These are phyloP conservation scores for Staurois parvus DNA, from an alignment of 2,797 vertebrate species.

Conservation along the genomic window DNA sequence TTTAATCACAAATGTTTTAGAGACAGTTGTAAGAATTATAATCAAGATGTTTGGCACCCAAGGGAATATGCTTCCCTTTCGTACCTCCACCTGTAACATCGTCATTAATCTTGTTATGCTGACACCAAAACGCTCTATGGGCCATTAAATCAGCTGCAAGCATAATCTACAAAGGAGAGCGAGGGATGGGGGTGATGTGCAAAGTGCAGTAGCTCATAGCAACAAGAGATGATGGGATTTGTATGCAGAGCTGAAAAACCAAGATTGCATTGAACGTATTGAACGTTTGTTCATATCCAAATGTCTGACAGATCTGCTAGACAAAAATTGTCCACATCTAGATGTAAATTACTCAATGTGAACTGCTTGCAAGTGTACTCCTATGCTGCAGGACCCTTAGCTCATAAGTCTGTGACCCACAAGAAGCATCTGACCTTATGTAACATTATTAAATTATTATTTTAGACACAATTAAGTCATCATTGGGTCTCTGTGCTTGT, in stretches of 20 bases:
- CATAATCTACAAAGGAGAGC: background rate
- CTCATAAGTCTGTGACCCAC: no score
- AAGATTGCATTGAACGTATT: no score
- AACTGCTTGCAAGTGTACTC: no score
- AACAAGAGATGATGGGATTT: background rate
- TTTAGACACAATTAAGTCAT: no score
- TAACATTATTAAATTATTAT: no score
- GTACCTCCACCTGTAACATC: background rate
- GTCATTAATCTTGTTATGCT: background rate
- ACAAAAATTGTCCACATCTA: no score
- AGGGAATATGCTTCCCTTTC: background rate
- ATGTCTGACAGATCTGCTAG: no score
- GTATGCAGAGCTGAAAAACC: background rate
- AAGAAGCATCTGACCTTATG: no score
- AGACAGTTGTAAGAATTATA: constrained; percentile 22
- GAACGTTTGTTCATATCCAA: no score
- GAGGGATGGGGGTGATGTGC: background rate
- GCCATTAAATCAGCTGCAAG: background rate
- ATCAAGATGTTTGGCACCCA: constrained; percentile 11
- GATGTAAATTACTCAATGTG: no score
- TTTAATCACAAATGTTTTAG: constrained; percentile 31
- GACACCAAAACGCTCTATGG: background rate
- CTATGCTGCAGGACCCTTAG: no score
- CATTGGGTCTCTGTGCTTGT: no score
- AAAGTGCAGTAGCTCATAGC: background rate